These are phyloP conservation scores for Hirtodrosophila duncani DNA, from an alignment of 2,888 invertebrate genomes.

Conservation along the genomic window DNA sequence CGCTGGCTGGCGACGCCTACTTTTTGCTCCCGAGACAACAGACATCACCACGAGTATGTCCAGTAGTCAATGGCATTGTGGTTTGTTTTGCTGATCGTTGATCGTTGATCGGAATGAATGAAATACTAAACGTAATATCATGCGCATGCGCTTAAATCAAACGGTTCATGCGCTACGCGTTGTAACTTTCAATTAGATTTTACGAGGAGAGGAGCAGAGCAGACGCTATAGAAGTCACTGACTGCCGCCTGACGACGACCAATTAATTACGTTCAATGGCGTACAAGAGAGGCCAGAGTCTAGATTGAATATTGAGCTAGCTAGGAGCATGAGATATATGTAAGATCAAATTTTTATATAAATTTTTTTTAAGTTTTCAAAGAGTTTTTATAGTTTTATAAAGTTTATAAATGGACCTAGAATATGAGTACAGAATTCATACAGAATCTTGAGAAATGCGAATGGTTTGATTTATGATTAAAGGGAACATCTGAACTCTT, in stretches of 20 bases:
- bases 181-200: slow-evolving; percentile 61
- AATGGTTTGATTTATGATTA: no score
- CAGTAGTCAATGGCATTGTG: slow-evolving; percentile 43
- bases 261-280: no score
- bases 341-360: slow-evolving; percentile 18
- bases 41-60: slow-evolving; percentile 44
- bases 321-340: no score
- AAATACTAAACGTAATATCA: slow-evolving; percentile 42
- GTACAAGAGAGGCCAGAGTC: no score
- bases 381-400: no score
- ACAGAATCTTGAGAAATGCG: no score
- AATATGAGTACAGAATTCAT: no score
- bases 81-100: no score
- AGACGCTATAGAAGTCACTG: not conserved
- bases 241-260: no score
- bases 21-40: slow-evolving; percentile 45
- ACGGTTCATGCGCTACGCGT: slow-evolving; percentile 61
- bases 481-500: no score
- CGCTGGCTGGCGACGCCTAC: slow-evolving; percentile 52
- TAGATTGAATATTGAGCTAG: no score
- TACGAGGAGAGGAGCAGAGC: slow-evolving; percentile 1
- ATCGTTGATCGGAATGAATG: slow-evolving; percentile 58
- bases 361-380: slow-evolving; percentile 9
- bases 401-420: no score
- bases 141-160: slow-evolving; percentile 39